Percentiles rank a stretch among this genome's conserved stretches.
Conservation (phyloP, 2,888 invertebrate species). For the Perizoma flavofasciatum region DNA sequence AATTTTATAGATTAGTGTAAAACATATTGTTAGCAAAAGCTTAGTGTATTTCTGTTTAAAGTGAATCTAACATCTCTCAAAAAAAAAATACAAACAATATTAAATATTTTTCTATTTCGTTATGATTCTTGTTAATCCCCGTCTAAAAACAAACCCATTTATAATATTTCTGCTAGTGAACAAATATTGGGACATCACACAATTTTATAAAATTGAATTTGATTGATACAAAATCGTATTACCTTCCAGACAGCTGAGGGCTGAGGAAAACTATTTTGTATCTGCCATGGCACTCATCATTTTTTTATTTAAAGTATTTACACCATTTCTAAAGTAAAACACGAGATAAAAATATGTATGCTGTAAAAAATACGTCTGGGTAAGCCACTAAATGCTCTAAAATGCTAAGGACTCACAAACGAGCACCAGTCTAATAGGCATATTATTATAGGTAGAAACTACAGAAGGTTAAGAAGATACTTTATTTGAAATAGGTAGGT, state of each 20-base stretch:
- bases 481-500: too few species aligned
- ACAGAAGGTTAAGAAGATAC: too few species aligned
- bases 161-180: background rate
- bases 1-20: conserved; percentile 38
- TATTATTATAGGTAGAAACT: too few species aligned
- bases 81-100: conserved; percentile 24
- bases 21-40: conserved; percentile 38
- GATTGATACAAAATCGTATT: too few species aligned
- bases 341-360: background rate
- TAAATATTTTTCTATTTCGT: conserved; percentile 38
- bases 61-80: conserved; percentile 5
- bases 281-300: conserved; percentile 37
- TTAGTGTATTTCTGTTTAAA: conserved; percentile 18
- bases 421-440: conserved; percentile 57
- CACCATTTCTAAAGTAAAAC: conserved; percentile 12
- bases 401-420: conserved; percentile 67
- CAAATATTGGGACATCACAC: conserved; percentile 11
- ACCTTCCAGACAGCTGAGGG: too few species aligned
- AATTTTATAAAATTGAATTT: conserved; percentile 2
- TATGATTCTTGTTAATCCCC: conserved; percentile 39
- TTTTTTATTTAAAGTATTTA: conserved; percentile 17
- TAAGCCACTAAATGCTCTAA: conserved; percentile 76
- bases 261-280: conserved; percentile 4
- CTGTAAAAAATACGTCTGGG: conserved; percentile 1
- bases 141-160: conserved; percentile 32